Conservation (phyloP, 1,140 invertebrate genomes). For the Ceratina japonica region DNA sequence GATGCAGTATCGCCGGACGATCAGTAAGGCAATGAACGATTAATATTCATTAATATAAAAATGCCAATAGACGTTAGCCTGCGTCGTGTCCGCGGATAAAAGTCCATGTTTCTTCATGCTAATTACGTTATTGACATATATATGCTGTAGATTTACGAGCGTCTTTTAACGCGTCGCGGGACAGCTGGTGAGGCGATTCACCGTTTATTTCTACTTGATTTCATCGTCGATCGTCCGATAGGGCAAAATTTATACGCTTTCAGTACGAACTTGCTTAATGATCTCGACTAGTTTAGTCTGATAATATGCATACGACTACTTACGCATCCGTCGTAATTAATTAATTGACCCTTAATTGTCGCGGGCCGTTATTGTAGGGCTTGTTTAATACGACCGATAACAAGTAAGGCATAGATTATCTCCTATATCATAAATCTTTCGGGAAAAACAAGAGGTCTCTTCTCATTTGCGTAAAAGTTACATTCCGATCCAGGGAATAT, state of each 20-base stretch:
- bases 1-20: constrained; percentile 2
- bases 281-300: background rate
- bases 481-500: background rate
- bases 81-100: constrained; percentile 33
- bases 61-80: constrained; percentile 33
- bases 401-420: background rate
- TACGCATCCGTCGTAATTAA: constrained; percentile 22
- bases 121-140: constrained; percentile 52
- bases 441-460: too few relatives aligned
- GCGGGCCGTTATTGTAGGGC: background rate
- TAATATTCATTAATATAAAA: constrained; percentile 53
- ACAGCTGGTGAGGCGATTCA: constrained; percentile 12
- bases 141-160: constrained; percentile 14
- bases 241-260: constrained; percentile 36
- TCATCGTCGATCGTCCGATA: constrained; percentile 34
- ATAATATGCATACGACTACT: background rate
- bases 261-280: constrained; percentile 13
- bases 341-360: constrained; percentile 15
- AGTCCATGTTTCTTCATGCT: constrained; percentile 36
- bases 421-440: too few relatives aligned
- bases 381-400: background rate
- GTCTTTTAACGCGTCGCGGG: constrained; percentile 21
- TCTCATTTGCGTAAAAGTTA: too few relatives aligned
- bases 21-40: constrained; percentile 19
- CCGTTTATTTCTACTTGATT: constrained; percentile 37